Conservation (phyloP, 1,140 invertebrate genomes). For the Bilobella aurantiaca region DNA sequence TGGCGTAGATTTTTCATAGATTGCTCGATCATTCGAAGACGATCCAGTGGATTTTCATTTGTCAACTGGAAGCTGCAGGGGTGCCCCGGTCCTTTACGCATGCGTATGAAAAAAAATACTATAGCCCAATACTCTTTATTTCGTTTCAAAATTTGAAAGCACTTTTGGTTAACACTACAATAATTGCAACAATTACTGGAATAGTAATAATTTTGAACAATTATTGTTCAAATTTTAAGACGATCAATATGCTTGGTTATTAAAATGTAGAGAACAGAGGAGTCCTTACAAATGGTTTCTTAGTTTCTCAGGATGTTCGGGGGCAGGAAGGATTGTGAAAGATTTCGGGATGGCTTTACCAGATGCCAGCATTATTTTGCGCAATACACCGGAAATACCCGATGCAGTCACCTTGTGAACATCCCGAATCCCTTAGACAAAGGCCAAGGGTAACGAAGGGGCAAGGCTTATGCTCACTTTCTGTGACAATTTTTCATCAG, state of each 20-base stretch:
- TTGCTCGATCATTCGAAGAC: background rate
- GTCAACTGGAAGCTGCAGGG: background rate
- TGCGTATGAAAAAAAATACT: background rate
- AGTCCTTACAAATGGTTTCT: constrained; percentile 4
- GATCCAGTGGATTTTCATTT: background rate
- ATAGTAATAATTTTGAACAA: no score
- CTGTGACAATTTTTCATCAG: background rate
- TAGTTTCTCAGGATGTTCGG: constrained; percentile 1
- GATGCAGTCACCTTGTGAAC: background rate
- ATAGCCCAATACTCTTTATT: background rate
- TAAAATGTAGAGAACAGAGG: background rate
- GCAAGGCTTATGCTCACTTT: background rate
- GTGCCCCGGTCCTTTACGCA: background rate
- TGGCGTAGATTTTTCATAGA: background rate
- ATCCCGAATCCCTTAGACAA: background rate
- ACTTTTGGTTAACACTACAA: no score
- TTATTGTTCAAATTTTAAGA: constrained; percentile 2
- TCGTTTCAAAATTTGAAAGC: background rate
- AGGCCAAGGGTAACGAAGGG: background rate
- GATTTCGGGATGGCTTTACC: background rate
- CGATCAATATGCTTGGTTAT: no score
- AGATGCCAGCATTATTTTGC: background rate
- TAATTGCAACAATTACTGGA: no score
- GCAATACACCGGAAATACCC: background rate
- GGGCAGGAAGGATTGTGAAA: background rate